phyloP scores from a whole-genome alignment of 2,888 invertebrate species.

The Kuschelorhynchus macadamiae region DNA sequence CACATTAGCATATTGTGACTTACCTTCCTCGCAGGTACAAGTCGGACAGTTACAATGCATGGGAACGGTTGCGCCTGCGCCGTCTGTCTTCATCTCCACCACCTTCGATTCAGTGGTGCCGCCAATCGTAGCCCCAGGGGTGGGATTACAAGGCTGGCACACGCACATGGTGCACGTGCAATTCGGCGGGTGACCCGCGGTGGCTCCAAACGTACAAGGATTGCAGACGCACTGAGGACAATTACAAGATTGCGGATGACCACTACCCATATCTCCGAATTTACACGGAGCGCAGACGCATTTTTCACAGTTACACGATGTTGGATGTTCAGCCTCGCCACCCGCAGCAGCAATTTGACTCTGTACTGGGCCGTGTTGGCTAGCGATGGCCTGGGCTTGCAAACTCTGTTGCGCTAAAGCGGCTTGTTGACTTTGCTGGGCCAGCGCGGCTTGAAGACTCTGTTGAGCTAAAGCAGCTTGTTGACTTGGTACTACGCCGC shows the following conservation, averaged over 20 bases:
- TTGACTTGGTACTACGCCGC: too few species aligned
- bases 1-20: too few species aligned
- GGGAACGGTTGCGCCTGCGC: background rate
- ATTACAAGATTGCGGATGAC: background rate
- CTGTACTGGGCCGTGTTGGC: too few species aligned
- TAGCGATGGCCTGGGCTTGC: too few species aligned
- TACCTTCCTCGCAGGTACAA: conserved; percentile 49
- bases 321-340: background rate
- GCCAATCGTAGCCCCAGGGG: background rate
- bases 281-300: background rate
- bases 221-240: background rate
- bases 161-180: too few species aligned
- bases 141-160: too few species aligned
- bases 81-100: conserved; percentile 10
- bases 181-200: background rate
- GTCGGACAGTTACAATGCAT: conserved; percentile 51
- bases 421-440: too few species aligned
- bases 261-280: background rate
- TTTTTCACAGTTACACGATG: background rate
- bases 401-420: too few species aligned
- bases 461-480: too few species aligned
- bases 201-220: background rate
- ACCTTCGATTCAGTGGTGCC: background rate
- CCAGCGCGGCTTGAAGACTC: too few species aligned
- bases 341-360: too few species aligned